Base-by-base conservation (phyloP, 1,140 invertebrate species). In the Anastrepha obliqua region DNA sequence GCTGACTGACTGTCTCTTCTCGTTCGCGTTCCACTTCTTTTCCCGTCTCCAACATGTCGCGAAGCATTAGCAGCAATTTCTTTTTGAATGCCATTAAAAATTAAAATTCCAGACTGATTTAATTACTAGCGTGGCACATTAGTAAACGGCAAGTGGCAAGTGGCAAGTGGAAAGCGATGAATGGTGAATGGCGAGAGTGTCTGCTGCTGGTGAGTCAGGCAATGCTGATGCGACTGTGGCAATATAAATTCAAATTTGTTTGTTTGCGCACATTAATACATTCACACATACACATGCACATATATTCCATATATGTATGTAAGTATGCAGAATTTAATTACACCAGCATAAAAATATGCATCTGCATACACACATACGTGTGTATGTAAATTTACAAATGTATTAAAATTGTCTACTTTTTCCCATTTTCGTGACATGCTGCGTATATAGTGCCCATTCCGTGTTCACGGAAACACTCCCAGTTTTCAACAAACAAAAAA, bases 21-120 rank as follows among this genome's bases (percentile, higher is more conserved):
- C 0, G 67, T 44, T 3, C 39, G 39, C 15, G 5, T 15, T 44
- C 9, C 65, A 39, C 67, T 44, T 17, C 67, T 44, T 17, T 47
- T 4, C 8, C 13, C 15, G 39, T 47, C 67, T 15, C 42, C 67
- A 15, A 17, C 67, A 47, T 5, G 67, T 42, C 67, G 44, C 42
- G 15, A 13, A 74, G 67, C 67, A 74, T 74, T 74, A 74, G 67
- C 42, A 47, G 67, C 44, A 74, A 74, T 74, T 74, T 74, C 67
- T 74, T 44, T 74, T 74, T 47, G 67, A 47, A 74, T 74, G 15
- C 42, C 67, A 74, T 74, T 74, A 74, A 74, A 74, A 74, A 74
- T 74, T 74, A 47, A 74, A 74, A 74, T 74, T 74, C 67, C 67
- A 74, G 67, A 74, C 67, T 74, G 67, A 74, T 74, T 74, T 74